Evolutionary conservation across 2,113 vertebrate species (phyloP).

Genomic region (Galbula dea): DNA sequence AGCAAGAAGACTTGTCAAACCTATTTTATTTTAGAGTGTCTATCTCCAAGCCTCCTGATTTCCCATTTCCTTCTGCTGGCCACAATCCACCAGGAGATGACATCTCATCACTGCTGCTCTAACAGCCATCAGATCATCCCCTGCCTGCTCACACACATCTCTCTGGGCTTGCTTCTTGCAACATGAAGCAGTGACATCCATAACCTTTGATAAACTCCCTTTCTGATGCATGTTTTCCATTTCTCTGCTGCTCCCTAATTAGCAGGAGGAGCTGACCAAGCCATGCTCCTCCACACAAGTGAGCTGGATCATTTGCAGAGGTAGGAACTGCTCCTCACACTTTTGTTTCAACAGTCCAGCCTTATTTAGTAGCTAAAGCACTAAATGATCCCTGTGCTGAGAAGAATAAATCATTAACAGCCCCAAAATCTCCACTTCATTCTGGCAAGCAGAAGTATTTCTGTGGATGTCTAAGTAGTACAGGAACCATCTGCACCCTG

Average conservation of each 20-base stretch:
- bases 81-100: conserved; percentile 8
- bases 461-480: background rate
- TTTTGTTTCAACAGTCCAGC: background rate
- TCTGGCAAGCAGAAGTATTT: conserved; percentile 42
- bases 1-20: background rate
- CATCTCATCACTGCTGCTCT: background rate
- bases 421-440: background rate
- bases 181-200: accelerated
- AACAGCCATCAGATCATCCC: background rate
- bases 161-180: background rate
- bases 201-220: background rate
- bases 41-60: background rate
- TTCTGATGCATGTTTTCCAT: background rate
- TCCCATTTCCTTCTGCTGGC: conserved; percentile 29
- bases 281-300: background rate
- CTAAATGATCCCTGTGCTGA: background rate
- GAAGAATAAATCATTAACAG: background rate
- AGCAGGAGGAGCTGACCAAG: background rate
- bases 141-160: background rate
- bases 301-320: background rate
- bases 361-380: background rate
- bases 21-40: background rate
- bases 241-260: background rate
- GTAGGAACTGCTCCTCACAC: background rate
- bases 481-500: conserved; percentile 50